Conservation (phyloP, 2,888 invertebrate species). For the Sinotaia quadrata region DNA sequence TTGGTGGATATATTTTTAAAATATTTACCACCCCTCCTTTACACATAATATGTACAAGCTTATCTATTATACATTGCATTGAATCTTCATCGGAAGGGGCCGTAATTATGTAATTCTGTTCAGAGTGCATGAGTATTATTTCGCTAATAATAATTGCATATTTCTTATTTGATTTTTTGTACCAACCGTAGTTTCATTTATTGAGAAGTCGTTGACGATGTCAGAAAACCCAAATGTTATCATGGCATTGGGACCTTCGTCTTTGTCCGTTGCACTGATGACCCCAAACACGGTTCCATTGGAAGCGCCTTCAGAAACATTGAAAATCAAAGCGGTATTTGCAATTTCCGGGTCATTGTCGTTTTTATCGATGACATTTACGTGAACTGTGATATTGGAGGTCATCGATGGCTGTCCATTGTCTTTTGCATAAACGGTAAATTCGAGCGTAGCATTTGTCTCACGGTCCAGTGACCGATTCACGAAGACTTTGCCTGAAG, state of each 20-base stretch:
- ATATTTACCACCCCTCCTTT: too few relatives aligned
- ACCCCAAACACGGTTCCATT: constrained; percentile 75
- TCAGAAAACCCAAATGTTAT: constrained; percentile 83
- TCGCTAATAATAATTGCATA: too few relatives aligned
- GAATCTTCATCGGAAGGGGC: too few relatives aligned
- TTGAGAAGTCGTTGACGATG: constrained; percentile 81
- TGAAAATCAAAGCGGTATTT: constrained; percentile 32
- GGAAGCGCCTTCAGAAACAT: constrained; percentile 50
- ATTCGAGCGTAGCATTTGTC: constrained; percentile 33
- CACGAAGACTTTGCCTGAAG: constrained; percentile 53
- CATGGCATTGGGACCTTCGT: constrained; percentile 76
- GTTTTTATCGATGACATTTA: constrained; percentile 83
- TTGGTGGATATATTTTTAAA: too few relatives aligned
- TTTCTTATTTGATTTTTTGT: neutral
- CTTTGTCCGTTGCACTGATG: constrained; percentile 81
- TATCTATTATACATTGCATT: too few relatives aligned
- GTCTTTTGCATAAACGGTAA: constrained; percentile 59
- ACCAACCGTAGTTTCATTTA: constrained; percentile 74
- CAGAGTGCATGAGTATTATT: too few relatives aligned
- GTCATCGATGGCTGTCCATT: constrained; percentile 47
- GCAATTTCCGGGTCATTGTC: constrained; percentile 83
- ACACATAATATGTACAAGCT: too few relatives aligned
- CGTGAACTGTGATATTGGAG: constrained; percentile 77
- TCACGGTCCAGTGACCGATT: constrained; percentile 77
- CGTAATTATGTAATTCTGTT: too few relatives aligned